phyloP scores from a whole-genome alignment of 2,888 invertebrate genomes.

The Ichneumoninae sp. region DNA sequence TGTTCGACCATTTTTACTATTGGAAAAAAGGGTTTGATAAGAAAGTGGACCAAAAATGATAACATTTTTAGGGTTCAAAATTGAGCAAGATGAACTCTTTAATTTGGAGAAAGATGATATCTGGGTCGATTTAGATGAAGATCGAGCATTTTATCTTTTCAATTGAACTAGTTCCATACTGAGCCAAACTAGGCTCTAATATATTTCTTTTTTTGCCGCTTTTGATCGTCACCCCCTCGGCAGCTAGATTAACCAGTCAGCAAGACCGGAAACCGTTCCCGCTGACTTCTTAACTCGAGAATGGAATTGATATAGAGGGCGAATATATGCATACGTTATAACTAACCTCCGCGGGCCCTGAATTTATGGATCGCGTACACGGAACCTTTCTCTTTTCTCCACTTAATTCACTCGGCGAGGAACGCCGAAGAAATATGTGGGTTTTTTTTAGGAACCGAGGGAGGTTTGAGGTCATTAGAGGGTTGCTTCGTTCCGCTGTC shows the following conservation, averaged over 20 bases:
- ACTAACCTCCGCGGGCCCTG: not conserved
- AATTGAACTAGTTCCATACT: not conserved
- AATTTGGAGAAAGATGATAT: not conserved
- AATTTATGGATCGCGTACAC: slow-evolving; percentile 44
- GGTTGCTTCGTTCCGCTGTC: slow-evolving; percentile 4
- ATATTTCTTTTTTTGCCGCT: not conserved
- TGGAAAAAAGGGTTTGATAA: not conserved
- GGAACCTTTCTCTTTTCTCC: slow-evolving; percentile 16
- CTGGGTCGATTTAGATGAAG: not conserved
- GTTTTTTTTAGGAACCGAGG: not conserved
- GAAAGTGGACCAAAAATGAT: not conserved
- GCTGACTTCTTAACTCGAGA: slow-evolving; percentile 11
- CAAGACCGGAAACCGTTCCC: slow-evolving; percentile 28
- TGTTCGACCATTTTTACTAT: not conserved
- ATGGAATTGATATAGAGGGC: slow-evolving; percentile 19
- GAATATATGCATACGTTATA: slow-evolving; percentile 45
- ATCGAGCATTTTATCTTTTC: not conserved
- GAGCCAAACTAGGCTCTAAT: not conserved
- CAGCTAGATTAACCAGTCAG: slow-evolving; percentile 11
- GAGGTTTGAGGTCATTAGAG: slow-evolving; percentile 6
- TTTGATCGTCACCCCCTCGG: slow-evolving; percentile 7
- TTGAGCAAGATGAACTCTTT: not conserved
- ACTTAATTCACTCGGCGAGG: slow-evolving; percentile 2
- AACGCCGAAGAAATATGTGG: not conserved
- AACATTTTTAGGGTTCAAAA: not conserved